Evolutionary conservation across 2,888 invertebrate species (phyloP), one percentile per base, ranked within the genome.

Genomic region (Clanis bilineata): DNA sequence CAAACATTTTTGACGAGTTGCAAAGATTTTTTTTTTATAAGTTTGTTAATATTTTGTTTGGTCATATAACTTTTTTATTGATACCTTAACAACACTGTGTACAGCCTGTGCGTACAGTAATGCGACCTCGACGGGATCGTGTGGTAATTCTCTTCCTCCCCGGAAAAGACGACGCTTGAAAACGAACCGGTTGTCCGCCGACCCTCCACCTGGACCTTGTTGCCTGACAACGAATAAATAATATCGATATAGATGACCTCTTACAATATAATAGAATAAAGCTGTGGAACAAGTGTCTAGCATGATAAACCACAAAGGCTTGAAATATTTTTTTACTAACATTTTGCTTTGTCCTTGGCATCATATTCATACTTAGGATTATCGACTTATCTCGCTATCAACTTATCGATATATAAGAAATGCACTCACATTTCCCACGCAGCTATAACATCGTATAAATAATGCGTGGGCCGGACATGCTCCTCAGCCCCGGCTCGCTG

Each of bases 61-160:
- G n/a, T n/a, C n/a, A n/a, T n/a, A n/a, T n/a, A n/a, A n/a, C n/a
- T n/a, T n/a, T n/a, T n/a, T n/a, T 21, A 45, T 3, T n/a, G 12
- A 22, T 92, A 97, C 98, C 94, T 98, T 98, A 2, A 98, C 98
- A 55, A 98, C 98, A 80, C 96, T 96, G 76, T 98, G 96, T 7
- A 98, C 98, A 61, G 98, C 98, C 90, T 98, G 98, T 25, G 98
- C 97, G 85, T 98, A 98, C 3, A 98, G 91, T 80, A 98, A 94
- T 74, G 97, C 98, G 12, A 98, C 97, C 89, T 98, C 98, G 0
- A 98, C 97, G 0, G 98, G 98, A 90, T 98, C 98, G 87, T 98
- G 98, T 6, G 98, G 98, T 58, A 98, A 93, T 84, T 98, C 98
- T 41, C 97, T 94, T 0, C 96, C 96, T 66, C 96, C 96, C 72